Conservation (phyloP, 2,113 vertebrate species). For the Spermophilus dauricus region DNA sequence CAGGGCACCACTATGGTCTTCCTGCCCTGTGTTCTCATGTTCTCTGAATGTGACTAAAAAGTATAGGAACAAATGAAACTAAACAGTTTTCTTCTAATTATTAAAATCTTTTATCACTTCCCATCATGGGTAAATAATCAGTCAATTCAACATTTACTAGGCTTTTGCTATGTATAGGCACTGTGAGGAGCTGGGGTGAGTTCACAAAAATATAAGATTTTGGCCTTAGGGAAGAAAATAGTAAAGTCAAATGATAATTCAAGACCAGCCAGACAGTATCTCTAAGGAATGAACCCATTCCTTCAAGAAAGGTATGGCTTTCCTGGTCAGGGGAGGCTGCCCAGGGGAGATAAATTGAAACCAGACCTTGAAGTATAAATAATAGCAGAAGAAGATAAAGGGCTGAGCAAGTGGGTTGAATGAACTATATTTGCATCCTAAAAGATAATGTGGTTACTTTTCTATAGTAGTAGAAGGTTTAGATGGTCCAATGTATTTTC, state of each 20-base stretch:
- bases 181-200: neutral
- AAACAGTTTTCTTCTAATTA: constrained; percentile 35
- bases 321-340: neutral
- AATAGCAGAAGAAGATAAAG: neutral
- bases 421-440: neutral
- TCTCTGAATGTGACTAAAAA: constrained; percentile 9
- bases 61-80: neutral
- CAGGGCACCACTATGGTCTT: neutral
- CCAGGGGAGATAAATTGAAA: neutral
- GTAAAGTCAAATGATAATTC: neutral
- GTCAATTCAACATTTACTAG: constrained; percentile 33
- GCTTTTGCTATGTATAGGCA: neutral
- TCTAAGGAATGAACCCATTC: neutral
- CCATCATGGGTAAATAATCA: neutral
- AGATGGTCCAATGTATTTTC: neutral
- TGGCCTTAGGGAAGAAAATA: neutral
- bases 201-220: neutral
- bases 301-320: neutral
- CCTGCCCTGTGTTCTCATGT: neutral
- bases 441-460: neutral
- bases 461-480: neutral
- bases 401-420: neutral
- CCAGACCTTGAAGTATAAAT: neutral
- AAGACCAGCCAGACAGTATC: neutral
- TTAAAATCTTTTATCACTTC: neutral